A percentile compares a stretch with the other conserved stretches of the same genome.
Evolutionary conservation across 2,113 vertebrate species (phyloP).

Genomic region (Acanthisitta chloris): DNA sequence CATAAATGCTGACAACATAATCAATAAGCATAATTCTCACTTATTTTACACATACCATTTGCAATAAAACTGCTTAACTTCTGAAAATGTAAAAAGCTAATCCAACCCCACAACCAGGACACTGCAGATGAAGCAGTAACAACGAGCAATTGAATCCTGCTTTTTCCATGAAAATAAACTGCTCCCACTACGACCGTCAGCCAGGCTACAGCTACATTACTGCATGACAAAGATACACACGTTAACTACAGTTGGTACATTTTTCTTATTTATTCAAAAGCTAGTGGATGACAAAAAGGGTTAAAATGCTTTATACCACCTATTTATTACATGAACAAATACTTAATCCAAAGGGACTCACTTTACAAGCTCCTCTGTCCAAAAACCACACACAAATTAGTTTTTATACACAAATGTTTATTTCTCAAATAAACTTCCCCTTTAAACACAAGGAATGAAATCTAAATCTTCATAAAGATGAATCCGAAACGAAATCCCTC

Average conservation of each 20-base stretch:
- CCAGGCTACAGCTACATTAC: neutral
- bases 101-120: neutral
- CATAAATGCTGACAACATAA: neutral
- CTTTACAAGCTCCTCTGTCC: conserved; percentile 69
- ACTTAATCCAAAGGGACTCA: conserved; percentile 48
- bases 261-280: conserved; percentile 75
- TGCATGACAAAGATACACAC: conserved; percentile 54
- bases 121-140: neutral
- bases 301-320: conserved; percentile 65
- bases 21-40: neutral
- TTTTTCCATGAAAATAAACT: neutral
- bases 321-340: conserved; percentile 65
- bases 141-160: neutral
- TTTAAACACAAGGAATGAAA: conserved; percentile 87
- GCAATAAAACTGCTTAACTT: neutral
- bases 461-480: conserved; percentile 81
- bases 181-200: neutral
- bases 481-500: conserved; percentile 76
- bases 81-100: neutral
- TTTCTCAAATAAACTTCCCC: conserved; percentile 92
- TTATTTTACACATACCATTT: neutral
- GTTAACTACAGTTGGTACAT: conserved; percentile 24
- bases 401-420: conserved; percentile 98
- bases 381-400: conserved; percentile 74
- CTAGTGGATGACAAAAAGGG: conserved; percentile 68